Base-by-base conservation (phyloP, 2,113 vertebrate genomes). In the Poeciliopsis occidentalis region DNA sequence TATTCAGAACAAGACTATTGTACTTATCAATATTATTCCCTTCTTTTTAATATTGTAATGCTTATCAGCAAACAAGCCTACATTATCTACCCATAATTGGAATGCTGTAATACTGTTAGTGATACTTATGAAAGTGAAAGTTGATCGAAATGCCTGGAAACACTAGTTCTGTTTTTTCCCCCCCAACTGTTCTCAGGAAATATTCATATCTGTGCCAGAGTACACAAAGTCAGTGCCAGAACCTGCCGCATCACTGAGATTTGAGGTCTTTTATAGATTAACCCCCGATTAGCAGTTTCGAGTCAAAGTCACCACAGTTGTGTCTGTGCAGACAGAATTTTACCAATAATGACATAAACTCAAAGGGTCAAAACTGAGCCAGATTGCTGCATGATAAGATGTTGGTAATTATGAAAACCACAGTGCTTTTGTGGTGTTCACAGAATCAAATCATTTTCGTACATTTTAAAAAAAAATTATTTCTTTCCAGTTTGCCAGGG, bases 401-500 rank as follows among this genome's bases (percentile, higher is more conserved):
- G 47, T 76, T 72, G 44, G 54, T 74, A 70, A 63, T 15, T 73
- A 72, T 17, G 75, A 73, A 64, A 69, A 67, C 32, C 67, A 47
- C n/a, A 24, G 31, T 22, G 24, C 30, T 24, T 57, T 30, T 69
- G 69, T 54, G 15, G 27, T 66, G 32, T 76, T 54, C 73, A 67
- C 24, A 41, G 31, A 32, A 47, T 64, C 13, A 54, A 69, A 1
- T n/a, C 60, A 27, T 44, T 32, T 1, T 31, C 29, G 29, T 29
- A 29, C 29, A 0, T 11, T 54, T 29, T 1, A 2, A 29, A 29
- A 29, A 2, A 29, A n/a, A n/a, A n/a, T n/a, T n/a, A 0, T 71
- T 81, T 69, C 80, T 61, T 34, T 88, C 5, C 91, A 99, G 98
- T 97, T 62, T 99, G 98, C 87, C 96, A 97, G 89, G 97, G 98